Evolutionary conservation across 1,140 invertebrate genomes (phyloP), one percentile per base, ranked within the genome.

Genomic region (Polyergus mexicanus): DNA sequence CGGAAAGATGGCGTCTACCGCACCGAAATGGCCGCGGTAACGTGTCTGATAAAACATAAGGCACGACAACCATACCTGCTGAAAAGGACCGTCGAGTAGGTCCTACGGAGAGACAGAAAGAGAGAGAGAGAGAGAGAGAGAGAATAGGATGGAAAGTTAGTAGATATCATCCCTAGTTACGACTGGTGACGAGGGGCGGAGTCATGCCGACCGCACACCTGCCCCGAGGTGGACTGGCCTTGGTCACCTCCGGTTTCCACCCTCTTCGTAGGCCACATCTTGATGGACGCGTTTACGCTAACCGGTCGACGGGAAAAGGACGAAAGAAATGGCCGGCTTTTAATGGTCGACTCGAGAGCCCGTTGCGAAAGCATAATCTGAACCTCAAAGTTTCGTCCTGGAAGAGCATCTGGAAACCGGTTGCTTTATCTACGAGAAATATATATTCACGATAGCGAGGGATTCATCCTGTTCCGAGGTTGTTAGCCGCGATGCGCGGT

Each of bases 121-220:
- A 44, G 58, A 63, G 72, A 65, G 62, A 47, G 44, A 35, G 63
- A 54, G 65, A 41, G 56, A 68, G 56, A 68, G 68, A 75, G 77
- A 71, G 77, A 71, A 62, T 19, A 58, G 65, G 75, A 68, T 16
- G 51, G 63, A 83, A 71, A 90, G 89, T 94, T 91, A 92, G 47
- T 19, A 51, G 93, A 94, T 94, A 94, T 94, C 92, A 94, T 93
- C 94, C 94, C 93, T 92, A 92, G 92, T 89, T 91, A 90, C 91
- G 92, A 91, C 89, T 91, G 91, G 93, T 94, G 94, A 94, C 93
- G 90, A 95, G 94, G 93, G 94, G 94, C 94, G 94, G 94, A 94
- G 94, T 93, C 92, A 89, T 80, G 85, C 81, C 85, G 87, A 88
- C 83, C 91, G 85, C 93, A 92, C 93, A 94, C 93, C 93, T 93